Evolutionary conservation across 2,113 vertebrate genomes (phyloP).

Genomic region (Alces alces): DNA sequence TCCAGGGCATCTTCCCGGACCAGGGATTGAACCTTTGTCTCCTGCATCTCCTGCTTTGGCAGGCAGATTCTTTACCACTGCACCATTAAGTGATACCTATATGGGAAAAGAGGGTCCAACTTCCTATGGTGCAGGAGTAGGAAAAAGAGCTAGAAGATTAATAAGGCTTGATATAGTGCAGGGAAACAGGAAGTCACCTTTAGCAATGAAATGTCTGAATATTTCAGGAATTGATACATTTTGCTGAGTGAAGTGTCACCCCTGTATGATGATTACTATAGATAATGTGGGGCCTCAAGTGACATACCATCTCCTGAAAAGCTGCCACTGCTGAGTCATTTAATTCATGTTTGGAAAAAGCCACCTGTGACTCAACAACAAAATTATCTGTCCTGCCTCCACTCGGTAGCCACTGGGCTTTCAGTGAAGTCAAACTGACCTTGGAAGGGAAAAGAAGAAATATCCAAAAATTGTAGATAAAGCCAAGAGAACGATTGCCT

Average conservation of each 20-base stretch:
- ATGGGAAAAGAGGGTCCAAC: neutral
- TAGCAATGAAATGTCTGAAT: too few relatives aligned
- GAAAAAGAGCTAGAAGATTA: neutral
- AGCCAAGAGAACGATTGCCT: fast-evolving
- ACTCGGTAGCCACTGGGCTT: neutral
- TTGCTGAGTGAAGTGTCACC: neutral
- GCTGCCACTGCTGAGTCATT: fast-evolving
- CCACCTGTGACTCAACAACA: fast-evolving
- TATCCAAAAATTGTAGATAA: too few relatives aligned
- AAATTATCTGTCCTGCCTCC: neutral
- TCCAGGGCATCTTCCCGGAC: neutral
- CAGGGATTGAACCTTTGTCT: neutral
- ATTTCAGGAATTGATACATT: too few relatives aligned
- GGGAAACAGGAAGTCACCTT: neutral
- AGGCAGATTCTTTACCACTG: neutral
- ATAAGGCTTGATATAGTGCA: fast-evolving
- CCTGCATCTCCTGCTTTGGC: neutral
- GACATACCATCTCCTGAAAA: neutral
- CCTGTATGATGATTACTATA: fast-evolving
- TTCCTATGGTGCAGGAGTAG: neutral
- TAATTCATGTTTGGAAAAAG: neutral
- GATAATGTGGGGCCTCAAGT: neutral
- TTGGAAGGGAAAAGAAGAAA: fast-evolving
- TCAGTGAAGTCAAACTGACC: fast-evolving
- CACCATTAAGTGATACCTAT: neutral